Evolutionary conservation across 2,888 invertebrate species (phyloP), one percentile per base, ranked within the genome.

Genomic region (Ichneumoninae sp.): DNA sequence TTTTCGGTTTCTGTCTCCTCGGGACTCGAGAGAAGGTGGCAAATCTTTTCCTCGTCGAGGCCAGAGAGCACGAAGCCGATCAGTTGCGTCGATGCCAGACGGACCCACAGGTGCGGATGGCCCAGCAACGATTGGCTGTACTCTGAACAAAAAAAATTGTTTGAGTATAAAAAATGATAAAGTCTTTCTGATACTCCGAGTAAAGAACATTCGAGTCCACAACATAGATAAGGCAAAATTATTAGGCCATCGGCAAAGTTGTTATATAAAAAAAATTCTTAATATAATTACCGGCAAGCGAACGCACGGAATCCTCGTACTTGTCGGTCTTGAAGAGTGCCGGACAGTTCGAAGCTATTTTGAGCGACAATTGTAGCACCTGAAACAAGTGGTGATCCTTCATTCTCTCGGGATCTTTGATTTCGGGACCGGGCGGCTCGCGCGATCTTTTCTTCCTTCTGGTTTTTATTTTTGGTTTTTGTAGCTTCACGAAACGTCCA

Each of bases 71-170:
- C 95, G 68, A 96, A 95, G 0, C 97, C 97, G 63, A 98, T 93
- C 85, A 98, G 95, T 92, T 98, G 97, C 0, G 96, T 95, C 0
- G 98, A 95, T 81, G 96, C 95, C 66, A 98, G 94, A 77, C 98
- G 95, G 0, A 98, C 97, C 98, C 98, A 98, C 47, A 96, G 95
- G 92, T 98, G 98, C 16, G 97, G 97, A 93, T 98, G 96, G 0
- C 95, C 96, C 19, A 98, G 92, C 63, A 98, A 95, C 22, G 94
- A 95, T 93, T 97, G 97, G 88, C 96, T 95, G 90, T 96, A 95
- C 91, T 96, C 96, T 74, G 95, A 89, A 96, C 93, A 83, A 95
- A 95, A 84, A 82, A 30, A 26, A 22, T 3, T 1, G 16, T 47
- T 16, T 47, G 4, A 4, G 13, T 19, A 65, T 66, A 60, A 77